Evolutionary conservation across 2,113 vertebrate species (phyloP), one percentile per base, ranked within the genome.

Genomic region (Odontophorus gujanensis): DNA sequence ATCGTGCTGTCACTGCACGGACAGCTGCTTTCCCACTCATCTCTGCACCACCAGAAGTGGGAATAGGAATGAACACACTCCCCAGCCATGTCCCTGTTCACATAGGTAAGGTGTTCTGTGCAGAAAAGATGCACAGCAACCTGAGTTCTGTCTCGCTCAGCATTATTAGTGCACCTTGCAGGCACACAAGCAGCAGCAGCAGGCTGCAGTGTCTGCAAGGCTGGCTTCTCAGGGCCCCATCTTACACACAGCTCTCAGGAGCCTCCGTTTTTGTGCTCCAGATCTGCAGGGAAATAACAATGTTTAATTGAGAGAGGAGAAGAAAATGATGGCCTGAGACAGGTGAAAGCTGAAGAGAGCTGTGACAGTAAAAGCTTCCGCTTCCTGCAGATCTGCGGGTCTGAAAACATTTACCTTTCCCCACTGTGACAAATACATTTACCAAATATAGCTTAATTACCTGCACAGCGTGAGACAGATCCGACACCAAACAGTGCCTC

Each of bases 381-480:
- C 43, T 81, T 92, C 80, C 71, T 92, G 66, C 47, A 90, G 48
- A 66, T 84, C 93, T 92, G 92, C 76, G 47, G 50, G 14, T 88
- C 86, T 63, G 69, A 53, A 96, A 97, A 93, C 83, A 96, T 92
- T 94, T 91, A 89, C 48, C 92, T 86, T 94, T 77, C 76, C 96
- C 94, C 85, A 91, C 88, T 92, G 92, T 69, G 87, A 96, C 87
- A 90, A 84, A 95, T 84, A 81, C 28, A 83, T 89, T 90, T 85
- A 92, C 80, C 80, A 91, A 92, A 92, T 90, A 95, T 42, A 94
- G 81, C 80, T 89, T 71, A 93, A 95, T 98, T 98, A 99, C 99
- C 99, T 99, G 99, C 88, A 99, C 99, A 95, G 99, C 98, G 53
- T 99, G 99, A 77, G 98, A 98, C 93, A 99, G 97, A 94, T 99